Evolutionary conservation across 2,888 invertebrate genomes (phyloP), one percentile per base, ranked within the genome.

Genomic region (Eledona agricola): DNA sequence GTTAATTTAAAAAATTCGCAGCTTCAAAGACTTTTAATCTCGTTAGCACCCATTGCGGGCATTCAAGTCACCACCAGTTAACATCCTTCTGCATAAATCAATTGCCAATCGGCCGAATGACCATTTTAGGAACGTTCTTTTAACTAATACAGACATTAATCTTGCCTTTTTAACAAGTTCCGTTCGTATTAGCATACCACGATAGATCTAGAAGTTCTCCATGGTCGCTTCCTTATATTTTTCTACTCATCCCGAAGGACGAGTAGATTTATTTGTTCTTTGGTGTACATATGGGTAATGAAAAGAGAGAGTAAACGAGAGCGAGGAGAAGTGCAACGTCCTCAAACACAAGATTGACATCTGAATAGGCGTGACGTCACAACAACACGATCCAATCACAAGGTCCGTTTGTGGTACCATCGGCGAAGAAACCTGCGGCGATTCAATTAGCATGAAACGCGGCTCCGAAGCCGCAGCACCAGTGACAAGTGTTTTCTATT

Each of bases 401-500:
- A 34, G 46, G 32, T 40, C 37, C 19, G 51, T 40, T 55, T 45
- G 49, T 19, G 38, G 16, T 42, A 35, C 46, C 40, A 32, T 52
- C 22, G 49, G 54, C 37, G 57, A 47, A 22, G 50, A 50, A 50
- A 43, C 59, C 55, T 19, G 59, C 55, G 45, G 59, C 51, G 51
- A 54, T 60, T 60, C 60, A 60, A 60, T 59, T 56, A 59, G 56
- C 56, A 55, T 54, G 47, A 55, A 54, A 51, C 46, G 51, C 57
- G 53, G 47, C 57, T 47, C 38, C 42, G 38, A 53, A 58, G 54
- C 46, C 42, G 32, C 25, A 31, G 28, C 16, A 19, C 16, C 46
- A 35, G 54, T 52, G 61, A 58, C 61, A 59, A 61, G 57, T 60
- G 58, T 60, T 58, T 51, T 57, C 60, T 57, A 55, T 55, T 57